Evolutionary conservation across 2,888 invertebrate species (phyloP).

Genomic region (Penaeus monodon): DNA sequence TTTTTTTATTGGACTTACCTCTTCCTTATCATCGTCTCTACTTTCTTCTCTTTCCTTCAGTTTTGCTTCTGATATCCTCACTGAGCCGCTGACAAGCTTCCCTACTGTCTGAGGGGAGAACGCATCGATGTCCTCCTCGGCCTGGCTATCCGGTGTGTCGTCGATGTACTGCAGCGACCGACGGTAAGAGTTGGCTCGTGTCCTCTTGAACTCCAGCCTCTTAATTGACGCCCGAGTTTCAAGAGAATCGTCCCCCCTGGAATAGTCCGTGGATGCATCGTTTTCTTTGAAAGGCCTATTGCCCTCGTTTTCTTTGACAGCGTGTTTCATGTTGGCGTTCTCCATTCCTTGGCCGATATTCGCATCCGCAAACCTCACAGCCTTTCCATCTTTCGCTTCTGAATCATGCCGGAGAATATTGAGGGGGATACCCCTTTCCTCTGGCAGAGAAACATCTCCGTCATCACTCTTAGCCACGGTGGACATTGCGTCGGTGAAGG

Average conservation of each 20-base stretch:
- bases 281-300: too few species aligned
- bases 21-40: conserved; percentile 17
- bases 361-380: conserved; percentile 6
- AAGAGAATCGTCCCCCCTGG: conserved; percentile 4
- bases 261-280: too few species aligned
- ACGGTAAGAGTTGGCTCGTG: conserved; percentile 12
- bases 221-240: conserved; percentile 26
- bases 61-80: background rate
- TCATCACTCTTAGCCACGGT: too few species aligned
- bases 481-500: too few species aligned
- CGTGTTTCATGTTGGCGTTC: background rate
- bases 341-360: conserved; percentile 21
- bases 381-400: background rate
- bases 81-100: conserved; percentile 26
- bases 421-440: too few species aligned
- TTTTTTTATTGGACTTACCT: conserved; percentile 13
- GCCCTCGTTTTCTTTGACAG: conserved; percentile 28
- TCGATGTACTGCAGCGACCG: conserved; percentile 39
- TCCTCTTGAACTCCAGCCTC: conserved; percentile 33
- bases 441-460: too few species aligned
- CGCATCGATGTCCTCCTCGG: conserved; percentile 25
- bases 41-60: conserved; percentile 20
- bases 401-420: too few species aligned
- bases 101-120: conserved; percentile 40
- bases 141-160: conserved; percentile 37